Evolutionary conservation across 92 coral and sea anemone species (phyloP), one percentile per base, ranked within the genome.

Genomic region (Epizoanthus fatuus): DNA sequence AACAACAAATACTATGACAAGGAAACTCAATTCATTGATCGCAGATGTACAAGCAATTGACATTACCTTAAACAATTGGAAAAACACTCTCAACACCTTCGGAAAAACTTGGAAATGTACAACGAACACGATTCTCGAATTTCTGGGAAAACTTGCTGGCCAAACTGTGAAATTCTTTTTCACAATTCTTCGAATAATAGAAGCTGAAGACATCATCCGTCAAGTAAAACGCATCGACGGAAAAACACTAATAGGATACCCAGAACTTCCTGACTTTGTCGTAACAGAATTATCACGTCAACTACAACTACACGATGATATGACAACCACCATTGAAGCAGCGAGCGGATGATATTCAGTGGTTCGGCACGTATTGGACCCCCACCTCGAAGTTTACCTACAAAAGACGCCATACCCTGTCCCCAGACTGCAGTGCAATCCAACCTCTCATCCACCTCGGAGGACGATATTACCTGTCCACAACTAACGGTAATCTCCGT

Each of bases 91-190:
- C 1, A 78, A 59, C 14, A 4, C 4, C 7, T 77, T 89, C 19
- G 70, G 81, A 1, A 22, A 25, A 22, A 29, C 32, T 7, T 51
- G 53, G 16, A 38, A 49, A 2, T 90, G 90, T 17, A 76, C 83
- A 1, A 69, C 78, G 3, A 42, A 54, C 14, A 77, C 51, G 7
- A 13, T 39, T 16, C 19, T 85, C 11, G 81, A 80, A 42, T 90
- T 86, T 29, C 52, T 86, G 4, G 88, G 85, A n/a, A 86, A 86
- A 63, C 60, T 57, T 44, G 64, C 16, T 47, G 56, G 39, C 2
- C 44, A 19, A 14, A 72, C 45, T 0, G 44, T 29, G 44, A 55
- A 74, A 8, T 13, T 74, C 64, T 74, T 74, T 14, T 74, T 74
- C 79, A 74, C 79, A 1, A 25, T 74, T 12, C 47, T 74, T 12